Percentiles rank a stretch among this genome's conserved stretches.
These are phyloP conservation scores for Balaeniceps rex DNA, from an alignment of 2,113 vertebrate genomes.

Conservation along the genomic window DNA sequence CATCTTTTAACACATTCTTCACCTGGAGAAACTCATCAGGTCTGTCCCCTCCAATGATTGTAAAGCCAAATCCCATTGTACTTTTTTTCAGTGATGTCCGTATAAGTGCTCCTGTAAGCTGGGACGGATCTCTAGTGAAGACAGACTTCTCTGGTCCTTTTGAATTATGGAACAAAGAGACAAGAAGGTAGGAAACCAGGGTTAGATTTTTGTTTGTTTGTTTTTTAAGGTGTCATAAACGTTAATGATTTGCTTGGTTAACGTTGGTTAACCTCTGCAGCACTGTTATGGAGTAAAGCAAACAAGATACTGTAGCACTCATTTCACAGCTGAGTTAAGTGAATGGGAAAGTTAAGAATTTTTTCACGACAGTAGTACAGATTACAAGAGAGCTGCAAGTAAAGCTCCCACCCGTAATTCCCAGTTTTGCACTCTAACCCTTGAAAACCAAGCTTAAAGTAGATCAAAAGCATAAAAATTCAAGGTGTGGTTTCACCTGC, in stretches of 20 bases:
- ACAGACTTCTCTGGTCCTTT: constrained; percentile 72
- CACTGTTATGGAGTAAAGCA: not conserved
- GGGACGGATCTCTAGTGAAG: constrained; percentile 91
- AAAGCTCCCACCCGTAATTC: not conserved
- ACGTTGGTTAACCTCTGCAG: not conserved
- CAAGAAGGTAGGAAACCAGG: not conserved
- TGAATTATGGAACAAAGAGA: not conserved
- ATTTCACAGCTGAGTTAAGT: not conserved
- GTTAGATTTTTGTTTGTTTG: not conserved
- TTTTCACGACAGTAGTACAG: not conserved
- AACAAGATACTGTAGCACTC: not conserved
- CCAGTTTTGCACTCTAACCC: not conserved
- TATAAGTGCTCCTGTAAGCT: constrained; percentile 87
- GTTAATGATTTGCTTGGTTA: not conserved
- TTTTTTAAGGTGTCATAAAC: not conserved
- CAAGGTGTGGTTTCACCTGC: not conserved
- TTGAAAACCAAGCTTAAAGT: not conserved
- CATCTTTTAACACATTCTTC: constrained; percentile 94
- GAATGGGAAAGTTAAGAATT: not conserved
- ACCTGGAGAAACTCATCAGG: constrained; percentile 97
- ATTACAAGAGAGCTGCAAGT: not conserved
- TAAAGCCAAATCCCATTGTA: constrained; percentile 94
- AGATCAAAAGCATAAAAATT: not conserved
- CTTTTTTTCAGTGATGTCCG: constrained; percentile 90
- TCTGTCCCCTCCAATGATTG: constrained; percentile 97